Evolutionary conservation across 2,797 vertebrate species (phyloP), one percentile per base, ranked within the genome.

Genomic region (Acipenser ruthenus): DNA sequence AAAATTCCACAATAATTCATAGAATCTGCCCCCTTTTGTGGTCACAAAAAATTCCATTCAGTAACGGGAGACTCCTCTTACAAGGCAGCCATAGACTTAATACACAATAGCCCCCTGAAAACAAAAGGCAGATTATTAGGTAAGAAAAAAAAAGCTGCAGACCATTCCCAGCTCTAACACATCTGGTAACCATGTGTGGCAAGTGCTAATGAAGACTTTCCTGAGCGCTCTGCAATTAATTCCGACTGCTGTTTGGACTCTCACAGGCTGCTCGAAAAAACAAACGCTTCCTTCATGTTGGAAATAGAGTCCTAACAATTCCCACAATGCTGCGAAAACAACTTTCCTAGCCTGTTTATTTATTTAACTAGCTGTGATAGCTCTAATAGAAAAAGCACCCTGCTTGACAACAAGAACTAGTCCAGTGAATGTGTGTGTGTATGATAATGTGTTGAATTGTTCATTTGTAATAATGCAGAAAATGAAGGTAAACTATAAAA

Each of bases 121-220:
- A 97, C 93, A 96, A 96, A 95, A 88, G 90, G 56, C 87, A 92
- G 90, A 93, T 95, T 95, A 95, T 94, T 91, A 93, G 83, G 77
- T 87, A 84, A 80, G 83, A 86, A 82, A 83, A 79, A 37, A 37
- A 37, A 37, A 37, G 5, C 79, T 76, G 86, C 82, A 83, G 81
- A 87, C 85, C 79, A 90, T 89, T 89, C 87, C 88, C 83, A 77
- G 85, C 86, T 81, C 77, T 84, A 59, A 84, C 92, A 96, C 95
- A 97, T 98, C 95, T 99, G 95, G 94, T 88, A 79, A 83, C 91
- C 96, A 98, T 95, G 94, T 98, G 95, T 93, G 92, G 88, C 80
- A 78, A 77, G 88, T 87, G 88, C 89, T 97, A 95, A 97, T 95
- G 93, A 95, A 93, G 93, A 92, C 91, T 93, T 96, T 94, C 93